Evolutionary conservation across 2,888 invertebrate genomes (phyloP).

Genomic region (Chrysolina americana): DNA sequence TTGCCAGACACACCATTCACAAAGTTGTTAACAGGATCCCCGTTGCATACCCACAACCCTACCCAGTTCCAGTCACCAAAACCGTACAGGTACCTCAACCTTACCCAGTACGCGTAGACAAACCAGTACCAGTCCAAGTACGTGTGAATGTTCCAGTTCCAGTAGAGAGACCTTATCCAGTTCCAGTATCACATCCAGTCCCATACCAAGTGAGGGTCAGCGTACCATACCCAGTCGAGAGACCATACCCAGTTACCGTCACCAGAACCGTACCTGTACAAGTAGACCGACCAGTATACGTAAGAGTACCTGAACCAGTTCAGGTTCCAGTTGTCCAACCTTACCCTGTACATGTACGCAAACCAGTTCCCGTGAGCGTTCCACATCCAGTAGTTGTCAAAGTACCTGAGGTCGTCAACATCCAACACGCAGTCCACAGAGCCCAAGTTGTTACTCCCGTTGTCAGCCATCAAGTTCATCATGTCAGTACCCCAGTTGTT

Average conservation of each 20-base stretch:
- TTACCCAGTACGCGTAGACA: slow-evolving; percentile 59
- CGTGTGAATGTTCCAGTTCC: slow-evolving; percentile 57
- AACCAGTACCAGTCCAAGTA: slow-evolving; percentile 55
- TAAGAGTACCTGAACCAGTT: slow-evolving; percentile 57
- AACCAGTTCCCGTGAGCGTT: slow-evolving; percentile 55
- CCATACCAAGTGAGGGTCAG: slow-evolving; percentile 54
- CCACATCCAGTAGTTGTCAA: slow-evolving; percentile 57
- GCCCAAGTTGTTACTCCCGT: slow-evolving; percentile 19
- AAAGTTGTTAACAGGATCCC: slow-evolving; percentile 58
- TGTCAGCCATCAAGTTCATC: slow-evolving; percentile 2
- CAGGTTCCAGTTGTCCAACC: slow-evolving; percentile 58
- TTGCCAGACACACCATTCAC: slow-evolving; percentile 51
- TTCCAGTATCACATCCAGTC: slow-evolving; percentile 59
- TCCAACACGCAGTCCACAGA: slow-evolving; percentile 36
- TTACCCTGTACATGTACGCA: slow-evolving; percentile 50
- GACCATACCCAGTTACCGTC: slow-evolving; percentile 59
- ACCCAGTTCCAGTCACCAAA: slow-evolving; percentile 61
- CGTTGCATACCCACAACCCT: slow-evolving; percentile 63
- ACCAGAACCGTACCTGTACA: slow-evolving; percentile 56
- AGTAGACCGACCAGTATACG: slow-evolving; percentile 57
- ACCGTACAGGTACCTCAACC: slow-evolving; percentile 62
- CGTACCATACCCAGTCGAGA: slow-evolving; percentile 58
- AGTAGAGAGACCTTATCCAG: slow-evolving; percentile 62
- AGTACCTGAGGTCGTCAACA: slow-evolving; percentile 52
- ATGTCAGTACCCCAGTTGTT: slow-evolving; percentile 24